Percentiles rank a stretch among this genome's conserved stretches.
Evolutionary conservation across 2,888 invertebrate species (phyloP).

Genomic region (Ectropis crepuscularia): DNA sequence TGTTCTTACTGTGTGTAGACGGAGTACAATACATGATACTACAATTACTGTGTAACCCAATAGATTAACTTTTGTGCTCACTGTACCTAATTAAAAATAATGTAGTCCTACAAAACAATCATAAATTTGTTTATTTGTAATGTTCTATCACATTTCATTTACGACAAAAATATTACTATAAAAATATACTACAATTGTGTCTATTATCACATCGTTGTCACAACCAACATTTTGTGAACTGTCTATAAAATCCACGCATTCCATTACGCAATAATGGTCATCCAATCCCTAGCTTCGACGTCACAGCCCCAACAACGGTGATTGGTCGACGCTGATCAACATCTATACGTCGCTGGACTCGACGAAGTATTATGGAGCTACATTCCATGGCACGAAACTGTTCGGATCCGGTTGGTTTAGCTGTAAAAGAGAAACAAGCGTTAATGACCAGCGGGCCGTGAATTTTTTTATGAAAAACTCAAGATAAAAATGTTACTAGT

Average conservation of each 20-base stretch:
- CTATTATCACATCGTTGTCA: slow-evolving; percentile 31
- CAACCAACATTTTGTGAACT: slow-evolving; percentile 29
- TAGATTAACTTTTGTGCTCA: no score
- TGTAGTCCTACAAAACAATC: no score
- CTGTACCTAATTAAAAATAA: no score
- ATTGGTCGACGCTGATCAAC: background rate
- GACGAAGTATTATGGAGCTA: slow-evolving; percentile 74
- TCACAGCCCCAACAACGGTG: background rate
- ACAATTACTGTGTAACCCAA: no score
- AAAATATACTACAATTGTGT: background rate
- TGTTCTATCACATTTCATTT: no score
- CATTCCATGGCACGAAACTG: slow-evolving; percentile 87
- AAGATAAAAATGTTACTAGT: no score
- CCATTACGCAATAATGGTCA: background rate
- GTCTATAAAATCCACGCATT: background rate
- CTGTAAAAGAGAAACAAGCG: slow-evolving; percentile 70
- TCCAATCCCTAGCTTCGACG: background rate
- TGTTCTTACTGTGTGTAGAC: no score
- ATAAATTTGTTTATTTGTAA: no score
- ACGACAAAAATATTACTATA: background rate
- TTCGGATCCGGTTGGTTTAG: slow-evolving; percentile 81
- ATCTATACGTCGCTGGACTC: background rate
- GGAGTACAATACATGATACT: no score
- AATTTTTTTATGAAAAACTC: no score
- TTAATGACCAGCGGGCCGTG: background rate